Evolutionary conservation across 2,797 vertebrate genomes (phyloP), one percentile per base, ranked within the genome.

Genomic region (Geotrypetes seraphini): DNA sequence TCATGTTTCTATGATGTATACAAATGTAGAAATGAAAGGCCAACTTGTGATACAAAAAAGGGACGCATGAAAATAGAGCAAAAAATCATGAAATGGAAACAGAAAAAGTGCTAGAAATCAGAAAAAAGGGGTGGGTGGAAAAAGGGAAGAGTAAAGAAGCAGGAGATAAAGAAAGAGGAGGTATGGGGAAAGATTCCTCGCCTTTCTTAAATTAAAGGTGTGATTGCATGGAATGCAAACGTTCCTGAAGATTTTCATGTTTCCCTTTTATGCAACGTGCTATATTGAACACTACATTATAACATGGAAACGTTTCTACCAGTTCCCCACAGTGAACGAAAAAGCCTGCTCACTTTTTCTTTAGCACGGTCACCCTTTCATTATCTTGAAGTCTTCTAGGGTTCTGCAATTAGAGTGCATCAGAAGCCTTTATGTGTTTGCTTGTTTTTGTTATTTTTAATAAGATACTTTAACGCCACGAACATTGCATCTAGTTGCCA

Each of bases 381-480:
- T n/a, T n/a, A n/a, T n/a, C n/a, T n/a, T n/a, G n/a, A n/a, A n/a
- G n/a, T n/a, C n/a, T n/a, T n/a, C n/a, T n/a, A n/a, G n/a, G n/a
- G n/a, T n/a, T n/a, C n/a, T n/a, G n/a, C n/a, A n/a, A n/a, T n/a
- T n/a, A n/a, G n/a, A n/a, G n/a, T n/a, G n/a, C n/a, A n/a, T n/a
- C n/a, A n/a, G 32, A 32, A 18, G 19, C 33, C 19, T 12, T 22
- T 25, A 15, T 16, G 6, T n/a, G 13, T 25, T 76, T 69, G 79
- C 78, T 77, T 72, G 78, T 78, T 83, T 79, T 80, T 74, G 71
- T 80, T 84, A 81, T 85, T 83, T 83, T 78, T 80, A 71, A 80
- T 78, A 75, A 74, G 76, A 81, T 85, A 85, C 76, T 85, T 83
- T 76, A 80, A 75, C 55, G 8, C 73, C 57, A 60, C 73, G 75